These are phyloP conservation scores for Lysandra bellargus DNA, from an alignment of 2,888 invertebrate genomes.

Conservation along the genomic window DNA sequence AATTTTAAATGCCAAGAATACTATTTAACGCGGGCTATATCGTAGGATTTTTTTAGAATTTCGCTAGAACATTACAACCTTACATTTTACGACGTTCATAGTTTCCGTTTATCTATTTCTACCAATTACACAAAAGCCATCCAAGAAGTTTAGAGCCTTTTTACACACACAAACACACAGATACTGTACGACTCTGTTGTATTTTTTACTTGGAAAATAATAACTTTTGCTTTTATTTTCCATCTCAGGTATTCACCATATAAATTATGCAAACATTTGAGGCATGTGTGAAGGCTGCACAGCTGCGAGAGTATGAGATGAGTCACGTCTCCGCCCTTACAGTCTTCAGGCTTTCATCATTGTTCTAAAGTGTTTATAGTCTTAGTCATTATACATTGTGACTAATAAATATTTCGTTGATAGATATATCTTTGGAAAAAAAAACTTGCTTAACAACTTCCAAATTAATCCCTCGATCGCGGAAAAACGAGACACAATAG, in stretches of 20 bases:
- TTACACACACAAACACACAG: not conserved
- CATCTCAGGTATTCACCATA: not conserved
- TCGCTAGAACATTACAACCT: no score
- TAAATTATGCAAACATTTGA: not conserved
- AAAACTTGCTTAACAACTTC: no score
- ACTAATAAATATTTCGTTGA: not conserved
- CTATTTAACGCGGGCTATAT: no score
- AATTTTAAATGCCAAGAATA: no score
- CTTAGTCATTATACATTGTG: not conserved
- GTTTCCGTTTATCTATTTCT: no score
- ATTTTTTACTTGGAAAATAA: not conserved
- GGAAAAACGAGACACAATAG: no score
- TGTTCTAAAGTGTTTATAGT: slow-evolving; percentile 39
- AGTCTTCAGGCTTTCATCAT: slow-evolving; percentile 41
- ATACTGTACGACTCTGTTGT: not conserved
- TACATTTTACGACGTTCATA: no score
- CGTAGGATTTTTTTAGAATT: no score
- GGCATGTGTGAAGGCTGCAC: not conserved
- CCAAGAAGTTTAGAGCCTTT: no score
- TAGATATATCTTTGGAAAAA: not conserved
- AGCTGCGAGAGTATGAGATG: slow-evolving; percentile 34
- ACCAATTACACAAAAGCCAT: no score
- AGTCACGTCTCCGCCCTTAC: slow-evolving; percentile 43
- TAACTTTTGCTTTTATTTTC: slow-evolving; percentile 8
- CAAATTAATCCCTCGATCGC: no score